Percentiles rank a stretch among this genome's conserved stretches.
Evolutionary conservation across 2,797 vertebrate genomes (phyloP).

Genomic region (Typhlichthys eigenmanni): DNA sequence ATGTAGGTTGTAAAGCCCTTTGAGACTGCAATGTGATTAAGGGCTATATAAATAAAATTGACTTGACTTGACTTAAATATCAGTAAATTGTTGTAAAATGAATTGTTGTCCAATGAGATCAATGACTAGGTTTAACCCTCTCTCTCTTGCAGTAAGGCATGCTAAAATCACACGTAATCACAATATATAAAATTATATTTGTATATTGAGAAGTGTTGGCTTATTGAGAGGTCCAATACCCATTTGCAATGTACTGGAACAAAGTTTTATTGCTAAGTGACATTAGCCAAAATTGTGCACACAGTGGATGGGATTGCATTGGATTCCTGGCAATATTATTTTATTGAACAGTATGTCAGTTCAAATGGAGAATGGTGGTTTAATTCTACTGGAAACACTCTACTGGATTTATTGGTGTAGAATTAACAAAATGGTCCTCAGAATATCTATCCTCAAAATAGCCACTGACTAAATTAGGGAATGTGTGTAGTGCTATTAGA

Average conservation of each 20-base stretch:
- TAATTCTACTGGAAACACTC: slow-evolving; percentile 50
- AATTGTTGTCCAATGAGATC: slow-evolving; percentile 51
- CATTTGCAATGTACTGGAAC: slow-evolving; percentile 52
- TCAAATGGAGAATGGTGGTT: slow-evolving; percentile 47
- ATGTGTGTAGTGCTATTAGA: too few species aligned
- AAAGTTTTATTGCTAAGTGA: slow-evolving; percentile 58
- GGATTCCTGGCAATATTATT: slow-evolving; percentile 57
- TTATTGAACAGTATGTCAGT: slow-evolving; percentile 64
- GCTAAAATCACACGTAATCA: slow-evolving; percentile 28
- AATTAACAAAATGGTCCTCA: slow-evolving; percentile 61
- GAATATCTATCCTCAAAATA: slow-evolving; percentile 51
- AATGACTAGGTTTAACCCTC: slow-evolving; percentile 39
- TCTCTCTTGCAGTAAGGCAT: slow-evolving; percentile 21
- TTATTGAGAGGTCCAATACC: slow-evolving; percentile 47
- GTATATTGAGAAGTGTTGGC: slow-evolving; percentile 54
- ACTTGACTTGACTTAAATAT: too few species aligned
- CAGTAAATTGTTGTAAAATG: slow-evolving; percentile 47
- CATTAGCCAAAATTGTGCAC: slow-evolving; percentile 46
- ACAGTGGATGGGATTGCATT: slow-evolving; percentile 56
- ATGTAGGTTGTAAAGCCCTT: too few species aligned
- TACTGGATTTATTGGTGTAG: slow-evolving; percentile 64
- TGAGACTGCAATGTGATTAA: too few species aligned
- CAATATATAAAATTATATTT: slow-evolving; percentile 56
- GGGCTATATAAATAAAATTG: too few species aligned
- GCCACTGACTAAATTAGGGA: too few species aligned